Percentiles rank a stretch among this genome's conserved stretches.
Evolutionary conservation across 2,113 vertebrate genomes (phyloP).

Genomic region (Oncorhynchus keta): DNA sequence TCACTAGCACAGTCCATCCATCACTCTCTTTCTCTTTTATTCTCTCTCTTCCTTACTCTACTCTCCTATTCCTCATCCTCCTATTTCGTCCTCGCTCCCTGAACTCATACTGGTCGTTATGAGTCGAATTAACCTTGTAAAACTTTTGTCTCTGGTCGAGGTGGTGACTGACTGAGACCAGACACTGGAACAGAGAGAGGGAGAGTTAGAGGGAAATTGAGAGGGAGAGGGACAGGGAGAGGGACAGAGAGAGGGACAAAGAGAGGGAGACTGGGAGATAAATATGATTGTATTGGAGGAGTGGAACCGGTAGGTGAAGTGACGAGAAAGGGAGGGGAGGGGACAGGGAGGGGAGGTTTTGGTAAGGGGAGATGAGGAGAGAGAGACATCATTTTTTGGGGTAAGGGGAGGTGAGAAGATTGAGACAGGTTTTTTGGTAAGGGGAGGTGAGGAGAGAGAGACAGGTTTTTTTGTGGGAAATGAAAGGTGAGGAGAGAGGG

Average conservation of each 20-base stretch:
- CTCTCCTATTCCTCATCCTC: no score
- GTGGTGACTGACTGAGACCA: conserved; percentile 27
- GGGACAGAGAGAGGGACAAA: background rate
- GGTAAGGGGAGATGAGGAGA: no score
- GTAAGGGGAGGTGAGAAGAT: no score
- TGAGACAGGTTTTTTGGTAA: no score
- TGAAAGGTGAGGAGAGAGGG: no score
- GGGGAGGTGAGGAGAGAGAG: no score
- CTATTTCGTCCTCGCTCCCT: background rate
- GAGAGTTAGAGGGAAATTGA: background rate
- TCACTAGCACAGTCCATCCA: background rate
- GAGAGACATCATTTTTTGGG: no score
- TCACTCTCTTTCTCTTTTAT: background rate
- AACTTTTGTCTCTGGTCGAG: conserved; percentile 9
- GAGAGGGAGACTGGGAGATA: background rate
- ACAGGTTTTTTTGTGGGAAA: no score
- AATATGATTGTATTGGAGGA: background rate
- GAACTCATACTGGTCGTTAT: conserved; percentile 34
- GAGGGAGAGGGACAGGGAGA: background rate
- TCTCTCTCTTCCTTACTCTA: background rate
- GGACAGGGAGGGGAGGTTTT: no score
- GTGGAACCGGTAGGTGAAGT: no score
- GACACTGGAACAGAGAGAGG: background rate
- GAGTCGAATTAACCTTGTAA: conserved; percentile 23
- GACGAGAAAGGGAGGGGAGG: no score